Evolutionary conservation across 2,797 vertebrate genomes (phyloP), one percentile per base, ranked within the genome.

Genomic region (Propithecus perrieri): DNA sequence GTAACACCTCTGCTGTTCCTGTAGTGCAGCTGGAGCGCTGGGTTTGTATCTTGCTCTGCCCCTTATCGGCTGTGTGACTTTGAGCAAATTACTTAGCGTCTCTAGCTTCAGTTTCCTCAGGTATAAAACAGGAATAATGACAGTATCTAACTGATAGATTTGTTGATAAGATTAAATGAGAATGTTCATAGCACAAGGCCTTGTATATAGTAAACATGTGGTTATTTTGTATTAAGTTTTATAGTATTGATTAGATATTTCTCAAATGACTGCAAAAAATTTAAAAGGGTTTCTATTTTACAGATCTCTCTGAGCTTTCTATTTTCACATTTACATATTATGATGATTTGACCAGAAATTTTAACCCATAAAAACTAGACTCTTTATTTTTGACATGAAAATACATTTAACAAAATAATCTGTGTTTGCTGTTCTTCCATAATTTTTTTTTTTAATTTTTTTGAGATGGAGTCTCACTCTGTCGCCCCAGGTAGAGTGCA

Each of bases 331-430:
- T 96, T 88, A n/a, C 0, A 46, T 90, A 79, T 65, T 10, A 53
- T 50, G 50, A 55, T 46, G 30, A 95, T 35, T 85, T 78, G 84
- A 81, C 6, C 63, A 80, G 18, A 81, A 85, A 63, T 76, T 85
- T 30, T 84, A 84, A 30, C 7, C 50, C 11, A n/a, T 72, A 46
- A 72, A 88, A 14, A 41, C 2, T 33, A 89, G 79, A 38, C 33
- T 80, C 20, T 94, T 35, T 46, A 91, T 33, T 95, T 92, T 88
- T 93, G 83, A 85, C 41, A 50, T 72, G 53, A 90, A 87, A 88
- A 75, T 92, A 18, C 4, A 91, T 55, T 80, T 41, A 85, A 85
- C 22, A 88, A 92, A 91, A 84, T 84, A n/a, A 65, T 71, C 22
- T 33, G 24, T 84, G 30, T 55, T 63, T 90, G 6, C 4, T 46